Conservation (phyloP, 2,113 vertebrate genomes). For the Nettapus auritus region DNA sequence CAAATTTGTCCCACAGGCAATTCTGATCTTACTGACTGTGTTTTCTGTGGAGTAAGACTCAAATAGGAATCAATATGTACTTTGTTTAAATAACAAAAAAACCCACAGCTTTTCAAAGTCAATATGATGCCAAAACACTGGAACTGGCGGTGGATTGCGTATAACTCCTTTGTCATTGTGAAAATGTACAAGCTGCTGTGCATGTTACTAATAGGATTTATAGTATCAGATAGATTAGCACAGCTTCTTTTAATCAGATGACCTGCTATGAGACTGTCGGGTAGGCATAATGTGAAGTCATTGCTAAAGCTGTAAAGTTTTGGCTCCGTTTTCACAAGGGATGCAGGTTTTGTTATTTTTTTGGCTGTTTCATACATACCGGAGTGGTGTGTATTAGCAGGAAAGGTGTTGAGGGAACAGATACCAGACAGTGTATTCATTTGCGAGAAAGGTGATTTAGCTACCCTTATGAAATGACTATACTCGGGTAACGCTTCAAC, state of each 20-base stretch:
- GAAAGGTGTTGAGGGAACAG: not conserved
- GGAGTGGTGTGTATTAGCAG: not conserved
- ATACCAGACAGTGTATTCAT: not conserved
- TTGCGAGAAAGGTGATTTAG: not conserved
- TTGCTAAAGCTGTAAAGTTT: not conserved
- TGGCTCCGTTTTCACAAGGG: not conserved
- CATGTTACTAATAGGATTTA: slow-evolving; percentile 59
- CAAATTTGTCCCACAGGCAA: not conserved
- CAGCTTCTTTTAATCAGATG: slow-evolving; percentile 62
- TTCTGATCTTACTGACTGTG: not conserved
- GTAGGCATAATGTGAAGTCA: not conserved
- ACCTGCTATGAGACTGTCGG: slow-evolving; percentile 22
- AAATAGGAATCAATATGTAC: not conserved
- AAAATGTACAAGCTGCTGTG: not conserved
- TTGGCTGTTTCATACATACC: rapidly evolving
- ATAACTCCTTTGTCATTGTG: slow-evolving; percentile 53
- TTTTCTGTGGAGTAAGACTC: not conserved
- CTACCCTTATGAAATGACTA: not conserved
- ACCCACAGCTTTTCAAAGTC: not conserved
- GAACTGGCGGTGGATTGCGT: not conserved
- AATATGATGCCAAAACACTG: not conserved
- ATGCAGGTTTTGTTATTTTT: not conserved
- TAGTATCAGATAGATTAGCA: slow-evolving; percentile 56
- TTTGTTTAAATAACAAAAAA: not conserved
- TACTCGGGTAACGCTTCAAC: not conserved